Evolutionary conservation across 2,113 vertebrate genomes (phyloP), one percentile per base, ranked within the genome.

Genomic region (Sphyrna mokarran): DNA sequence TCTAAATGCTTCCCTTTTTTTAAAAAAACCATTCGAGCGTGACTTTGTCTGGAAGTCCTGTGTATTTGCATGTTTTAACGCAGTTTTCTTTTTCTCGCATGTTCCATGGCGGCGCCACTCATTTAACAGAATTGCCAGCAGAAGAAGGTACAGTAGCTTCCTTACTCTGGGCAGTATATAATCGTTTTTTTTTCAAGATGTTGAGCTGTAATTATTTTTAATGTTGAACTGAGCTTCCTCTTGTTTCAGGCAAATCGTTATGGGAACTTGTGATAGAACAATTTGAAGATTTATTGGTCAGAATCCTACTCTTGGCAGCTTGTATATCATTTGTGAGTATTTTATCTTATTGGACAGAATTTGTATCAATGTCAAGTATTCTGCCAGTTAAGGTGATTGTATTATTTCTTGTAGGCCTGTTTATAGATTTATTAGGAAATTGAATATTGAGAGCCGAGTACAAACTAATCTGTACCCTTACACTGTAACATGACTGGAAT

Each of bases 351-450:
- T 20, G 54, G 54, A 76, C 37, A 1, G 48, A 72, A 43, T 48
- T 54, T 70, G 3, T 29, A 23, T 68, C 87, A n/a, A 5, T 61
- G 87, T 90, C 87, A 16, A n/a, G n/a, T 23, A 7, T 66, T n/a
- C 61, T 26, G 48, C 23, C 29, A n/a, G 54, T 58, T 4, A 16
- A 61, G n/a, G 43, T 70, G 23, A 33, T 5, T 99, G 99, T 97
- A 99, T 99, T 98, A 76, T 99, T 99, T 96, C 99, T 99, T 96
- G 99, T 99, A 98, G 99, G 99, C 99, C 98, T 97, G 98, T 97
- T 29, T 83, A 8, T 7, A 78, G 7, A 48, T 63, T 58, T 78
- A 86, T 78, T 83, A 66, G n/a, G 61, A 22, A 93, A 93, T 93
- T 37, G 14, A 66, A 61, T 66, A 26, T 43, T 72, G 94, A 72